Evolutionary conservation across 2,113 vertebrate species (phyloP).

Genomic region (Vireo altiloquus): DNA sequence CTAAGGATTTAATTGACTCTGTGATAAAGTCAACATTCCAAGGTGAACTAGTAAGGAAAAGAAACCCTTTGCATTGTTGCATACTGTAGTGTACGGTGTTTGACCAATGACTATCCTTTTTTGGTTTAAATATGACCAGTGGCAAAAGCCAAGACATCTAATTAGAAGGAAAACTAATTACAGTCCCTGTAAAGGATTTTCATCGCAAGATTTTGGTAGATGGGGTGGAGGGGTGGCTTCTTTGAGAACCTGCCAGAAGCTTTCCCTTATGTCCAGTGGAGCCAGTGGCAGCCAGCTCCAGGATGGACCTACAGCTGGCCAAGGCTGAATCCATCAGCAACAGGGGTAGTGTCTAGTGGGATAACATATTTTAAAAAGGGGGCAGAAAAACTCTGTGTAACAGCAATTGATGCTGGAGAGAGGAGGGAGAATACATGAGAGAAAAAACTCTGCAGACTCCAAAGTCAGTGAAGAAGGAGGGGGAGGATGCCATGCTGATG

Average conservation of each 20-base stretch:
- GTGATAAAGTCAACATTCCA: background rate
- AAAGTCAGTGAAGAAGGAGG: background rate
- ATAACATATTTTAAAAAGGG: background rate
- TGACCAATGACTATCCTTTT: background rate
- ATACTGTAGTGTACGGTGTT: background rate
- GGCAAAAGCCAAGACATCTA: background rate
- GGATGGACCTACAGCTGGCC: background rate
- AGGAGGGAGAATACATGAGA: background rate
- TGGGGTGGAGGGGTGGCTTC: background rate
- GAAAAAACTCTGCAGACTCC: background rate
- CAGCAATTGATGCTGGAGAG: background rate
- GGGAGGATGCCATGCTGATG: background rate
- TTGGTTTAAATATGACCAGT: background rate
- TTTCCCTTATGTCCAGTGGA: background rate
- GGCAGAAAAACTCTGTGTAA: background rate
- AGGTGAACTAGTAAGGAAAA: background rate
- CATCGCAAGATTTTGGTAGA: background rate
- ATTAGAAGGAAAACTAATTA: background rate
- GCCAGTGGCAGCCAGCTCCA: background rate
- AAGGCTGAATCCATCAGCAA: too few relatives aligned
- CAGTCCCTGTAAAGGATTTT: background rate
- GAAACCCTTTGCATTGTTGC: background rate
- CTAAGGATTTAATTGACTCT: background rate
- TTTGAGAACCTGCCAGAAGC: background rate
- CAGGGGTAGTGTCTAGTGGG: accelerated